phyloP scores from a whole-genome alignment of 2,113 vertebrate genomes.

The Chaetorhynchus papuensis region DNA sequence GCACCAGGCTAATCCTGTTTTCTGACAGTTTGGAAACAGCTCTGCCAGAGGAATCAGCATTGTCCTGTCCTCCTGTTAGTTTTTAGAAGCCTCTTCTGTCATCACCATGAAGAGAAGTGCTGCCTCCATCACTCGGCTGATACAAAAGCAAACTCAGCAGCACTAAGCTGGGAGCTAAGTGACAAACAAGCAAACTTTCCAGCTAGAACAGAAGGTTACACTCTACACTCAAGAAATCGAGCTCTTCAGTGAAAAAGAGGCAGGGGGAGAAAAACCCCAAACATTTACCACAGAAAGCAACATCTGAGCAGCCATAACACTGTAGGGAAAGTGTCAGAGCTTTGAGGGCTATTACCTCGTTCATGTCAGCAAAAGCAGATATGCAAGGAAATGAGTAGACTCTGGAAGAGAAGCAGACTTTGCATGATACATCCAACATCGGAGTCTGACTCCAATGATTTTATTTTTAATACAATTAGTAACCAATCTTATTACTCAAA shows the following conservation, averaged over 20 bases:
- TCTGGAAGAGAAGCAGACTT: constrained; percentile 69
- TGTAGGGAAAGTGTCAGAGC: fast-evolving
- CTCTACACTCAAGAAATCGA: background rate
- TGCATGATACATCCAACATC: background rate
- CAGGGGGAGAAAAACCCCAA: fast-evolving
- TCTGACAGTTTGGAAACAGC: background rate
- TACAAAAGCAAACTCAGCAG: constrained; percentile 18
- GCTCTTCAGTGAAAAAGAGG: background rate
- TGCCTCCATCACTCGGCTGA: background rate
- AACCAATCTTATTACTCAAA: background rate
- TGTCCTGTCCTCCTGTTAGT: background rate
- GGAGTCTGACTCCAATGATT: background rate
- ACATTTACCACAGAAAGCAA: background rate
- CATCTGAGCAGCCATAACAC: background rate
- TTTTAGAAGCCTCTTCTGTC: background rate
- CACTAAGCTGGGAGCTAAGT: background rate
- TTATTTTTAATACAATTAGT: background rate
- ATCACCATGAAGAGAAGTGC: background rate
- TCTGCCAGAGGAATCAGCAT: background rate
- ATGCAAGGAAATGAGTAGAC: constrained; percentile 85
- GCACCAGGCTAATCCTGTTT: background rate
- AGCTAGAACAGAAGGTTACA: background rate
- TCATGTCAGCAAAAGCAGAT: constrained; percentile 76
- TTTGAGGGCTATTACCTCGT: constrained; percentile 73
- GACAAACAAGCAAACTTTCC: background rate